Evolutionary conservation across 2,797 vertebrate species (phyloP), one percentile per base, ranked within the genome.

Genomic region (Betta splendens): DNA sequence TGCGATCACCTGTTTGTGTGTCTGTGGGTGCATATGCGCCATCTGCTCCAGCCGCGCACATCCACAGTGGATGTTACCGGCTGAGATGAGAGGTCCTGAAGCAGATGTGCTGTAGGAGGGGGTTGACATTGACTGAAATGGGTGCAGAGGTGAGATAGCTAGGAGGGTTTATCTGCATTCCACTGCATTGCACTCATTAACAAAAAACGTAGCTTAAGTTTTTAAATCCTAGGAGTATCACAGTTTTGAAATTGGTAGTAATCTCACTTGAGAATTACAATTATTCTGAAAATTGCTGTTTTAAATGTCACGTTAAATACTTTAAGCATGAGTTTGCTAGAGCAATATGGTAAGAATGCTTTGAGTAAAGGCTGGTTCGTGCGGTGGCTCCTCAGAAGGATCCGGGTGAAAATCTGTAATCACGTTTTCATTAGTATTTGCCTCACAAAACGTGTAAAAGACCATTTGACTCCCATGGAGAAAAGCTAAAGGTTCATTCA

Each of bases 51-150:
- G 63, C 43, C 23, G 9, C 57, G 57, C 54, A 57, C 64, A 59
- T 79, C 67, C 63, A 53, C 65, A 12, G 63, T 72, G 71, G 57
- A 76, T 69, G 62, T 39, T 77, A 45, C 58, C 51, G 74, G 59
- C 45, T 43, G 77, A 74, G 70, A 78, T 37, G 53, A 54, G 72
- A 66, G 62, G 39, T 59, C 65, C 60, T 50, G 56, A 33, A 81
- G 68, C 84, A 86, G 83, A 81, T 84, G 84, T 81, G 72, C 64
- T 20, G 29, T 47, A 62, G 71, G 74, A 68, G 56, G 62, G 53
- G 66, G 58, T 32, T 52, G 77, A 76, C 80, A 47, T 62, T 69
- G 61, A 76, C 51, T 63, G 68, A 56, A 69, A 79, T 31, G 45
- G 59, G 64, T 67, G 61, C 67, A 61, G 62, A 77, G 75, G 48